Evolutionary conservation across 1,140 invertebrate genomes (phyloP), one percentile per base, ranked within the genome.

Genomic region (Drosophila pachea): DNA sequence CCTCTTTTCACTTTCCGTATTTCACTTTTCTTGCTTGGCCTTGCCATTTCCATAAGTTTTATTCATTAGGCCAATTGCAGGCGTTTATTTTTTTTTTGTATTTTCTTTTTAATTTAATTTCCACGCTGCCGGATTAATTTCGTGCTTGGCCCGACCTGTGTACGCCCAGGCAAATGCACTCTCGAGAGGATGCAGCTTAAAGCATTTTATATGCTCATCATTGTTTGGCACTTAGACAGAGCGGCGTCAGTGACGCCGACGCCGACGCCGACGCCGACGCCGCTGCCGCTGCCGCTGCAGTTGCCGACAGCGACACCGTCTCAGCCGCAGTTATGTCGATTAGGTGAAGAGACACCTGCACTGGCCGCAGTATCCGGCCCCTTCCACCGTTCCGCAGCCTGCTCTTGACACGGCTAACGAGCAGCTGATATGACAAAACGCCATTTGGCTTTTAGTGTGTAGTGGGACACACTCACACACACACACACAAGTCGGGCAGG

Each of bases 171-270:
- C 47, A 42, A 42, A 48, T 47, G 45, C 59, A 56, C 66, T 40
- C 52, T 55, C 45, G 32, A 50, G 55, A 29, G 52, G 50, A 9
- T 33, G 35, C 43, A 63, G 43, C 40, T 52, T 22, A 59, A 69
- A 64, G 49, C 71, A 83, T 73, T 70, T 74, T 69, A 59, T 62
- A 3, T 2, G 64, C 54, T 59, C 66, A 74, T 79, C 81, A 84
- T 84, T 84, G 79, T 86, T 86, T 79, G 76, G 52, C 81, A 84
- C 76, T 84, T 86, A 86, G 81, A 74, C 66, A 79, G 81, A 67
- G 40, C 49, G 35, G 74, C 40, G 63, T 64, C 58, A 68, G 60
- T 58, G 64, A 60, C 32, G 61, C 55, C 58, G 61, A 52, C 32
- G 64, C 55, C 61, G 65, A 56, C 36, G 61, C 50, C 58, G 65